Base-by-base conservation (phyloP, 2,797 vertebrate genomes). In the Columba guinea region DNA sequence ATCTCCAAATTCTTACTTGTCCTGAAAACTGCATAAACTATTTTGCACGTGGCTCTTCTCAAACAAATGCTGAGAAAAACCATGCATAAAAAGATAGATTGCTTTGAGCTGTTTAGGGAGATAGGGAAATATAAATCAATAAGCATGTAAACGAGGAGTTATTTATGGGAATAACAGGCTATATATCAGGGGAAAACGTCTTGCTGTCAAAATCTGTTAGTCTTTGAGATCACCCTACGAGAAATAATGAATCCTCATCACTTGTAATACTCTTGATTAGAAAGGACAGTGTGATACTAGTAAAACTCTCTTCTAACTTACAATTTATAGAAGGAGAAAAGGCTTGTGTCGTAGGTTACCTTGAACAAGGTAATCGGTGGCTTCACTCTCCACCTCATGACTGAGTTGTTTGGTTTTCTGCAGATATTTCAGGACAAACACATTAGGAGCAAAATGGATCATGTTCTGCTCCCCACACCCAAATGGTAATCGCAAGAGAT, bases 391-490 rank as follows among this genome's bases (percentile, higher is more conserved):
- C 67, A 99, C 98, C 76, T 99, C 99, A 0, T 95, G 78, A 71
- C 98, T 98, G 65, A 99, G 98, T 91, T 99, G 99, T 24, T 97
- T 97, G 64, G 99, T 99, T 97, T 99, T 99, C 97, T 99, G 99
- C 81, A 99, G 98, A 77, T 99, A 99, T 92, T 99, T 99, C n/a
- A 99, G 98, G 64, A 99, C 99, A 91, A 99, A 99, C 76, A 99
- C 98, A 4, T 99, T 99, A n/a, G 99, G 99, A 7, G 99, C 99
- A 92, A 99, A 99, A 81, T 99, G 99, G 97, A 99, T 99, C 99
- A 99, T 99, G 97, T 99, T 99, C 97, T 99, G 99, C 95, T 99
- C 99, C n/a, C 99, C 99, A 46, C 99, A 99, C 81, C 99, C 99
- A 64, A 99, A 99, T 1, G 99, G 99, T 35, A 99, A 96, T 10